Evolutionary conservation across 2,797 vertebrate species (phyloP).

Genomic region (Lepidocolaptes lacrymiger): DNA sequence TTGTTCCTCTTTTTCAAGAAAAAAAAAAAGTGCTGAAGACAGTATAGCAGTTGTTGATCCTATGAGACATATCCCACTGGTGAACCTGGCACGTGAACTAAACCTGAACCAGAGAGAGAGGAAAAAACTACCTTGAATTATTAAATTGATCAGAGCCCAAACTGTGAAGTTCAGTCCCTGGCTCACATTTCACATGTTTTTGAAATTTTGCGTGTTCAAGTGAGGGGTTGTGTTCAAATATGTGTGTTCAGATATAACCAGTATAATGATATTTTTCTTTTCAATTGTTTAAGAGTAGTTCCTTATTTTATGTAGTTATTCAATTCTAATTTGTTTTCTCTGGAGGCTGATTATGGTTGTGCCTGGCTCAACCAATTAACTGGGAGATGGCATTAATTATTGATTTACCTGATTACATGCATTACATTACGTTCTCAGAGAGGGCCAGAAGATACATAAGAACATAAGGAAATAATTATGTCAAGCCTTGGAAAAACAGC

Average conservation of each 20-base stretch:
- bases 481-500: background rate
- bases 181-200: background rate
- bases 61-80: background rate
- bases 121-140: background rate
- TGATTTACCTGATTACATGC: background rate
- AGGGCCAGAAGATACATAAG: background rate
- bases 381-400: background rate
- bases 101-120: background rate
- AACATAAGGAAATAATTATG: background rate
- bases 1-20: conserved; percentile 52
- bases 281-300: background rate
- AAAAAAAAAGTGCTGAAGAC: background rate
- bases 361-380: background rate
- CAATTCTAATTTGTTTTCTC: background rate
- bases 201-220: background rate
- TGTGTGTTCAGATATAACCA: background rate
- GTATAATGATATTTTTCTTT: background rate
- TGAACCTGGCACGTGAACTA: background rate
- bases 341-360: background rate
- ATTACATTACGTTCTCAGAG: background rate
- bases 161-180: background rate
- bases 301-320: background rate
- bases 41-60: background rate
- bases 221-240: background rate
- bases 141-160: background rate